Base-by-base conservation (phyloP, 2,113 vertebrate species). In the Rattus norvegicus region DNA sequence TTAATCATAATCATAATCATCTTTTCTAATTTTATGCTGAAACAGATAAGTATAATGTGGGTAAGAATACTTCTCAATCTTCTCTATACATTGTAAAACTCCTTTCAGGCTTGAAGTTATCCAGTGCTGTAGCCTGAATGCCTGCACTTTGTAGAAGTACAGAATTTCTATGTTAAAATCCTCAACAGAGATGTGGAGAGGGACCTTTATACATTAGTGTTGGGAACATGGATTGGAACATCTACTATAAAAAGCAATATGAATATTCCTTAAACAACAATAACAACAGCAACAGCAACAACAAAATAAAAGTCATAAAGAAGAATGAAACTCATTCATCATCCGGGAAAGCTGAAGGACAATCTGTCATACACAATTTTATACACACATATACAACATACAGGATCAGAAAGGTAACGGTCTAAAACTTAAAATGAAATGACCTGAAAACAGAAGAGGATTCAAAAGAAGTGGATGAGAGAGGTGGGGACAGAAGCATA, bases 11-110 rank as follows among this genome's bases (percentile, higher is more conserved):
- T 30, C 59, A 84, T 59, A 79, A 26, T 61, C 16, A 83, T 87
- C 72, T 70, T 90, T 39, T 92, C 52, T 77, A 75, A 93, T 92
- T 77, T 80, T 70, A 88, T 59, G 16, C 19, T 56, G 73, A 67
- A 13, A 85, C 56, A 94, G 70, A 76, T 47, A 30, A 4, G 2
- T 59, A 3, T 30, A 75, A 76, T 91, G 16, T 43, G 0, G 0
- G 7, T 91, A 86, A 30, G 47, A 86, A 61, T 17, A 91, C 24
- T 73, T 67, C 43, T 88, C 73, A 69, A 3, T 84, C 9, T 56
- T 69, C 2, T 20, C 30, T 36, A 80, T 2, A 91, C 20, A 72
- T 89, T 49, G 28, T 89, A 13, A 89, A 43, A 91, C 67, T 86
- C 80, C 36, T 36, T 43, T 93, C n/a, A 2, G 4, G 22, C 67